phyloP scores from a whole-genome alignment of 2,113 vertebrate genomes.

The Turnix velox region DNA sequence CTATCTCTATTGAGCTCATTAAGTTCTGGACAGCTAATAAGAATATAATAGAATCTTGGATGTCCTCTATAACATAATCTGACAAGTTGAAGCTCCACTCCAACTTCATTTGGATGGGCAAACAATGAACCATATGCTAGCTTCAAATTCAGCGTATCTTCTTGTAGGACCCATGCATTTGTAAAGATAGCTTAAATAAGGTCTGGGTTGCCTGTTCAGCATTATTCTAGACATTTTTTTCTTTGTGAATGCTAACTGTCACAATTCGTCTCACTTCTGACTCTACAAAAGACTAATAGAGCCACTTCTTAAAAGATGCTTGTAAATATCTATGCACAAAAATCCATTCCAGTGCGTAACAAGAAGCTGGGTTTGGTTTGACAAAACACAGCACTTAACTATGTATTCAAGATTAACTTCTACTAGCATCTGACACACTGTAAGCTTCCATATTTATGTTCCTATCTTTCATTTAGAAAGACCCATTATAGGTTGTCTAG shows the following conservation, averaged over 20 bases:
- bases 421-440: neutral
- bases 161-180: neutral
- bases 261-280: neutral
- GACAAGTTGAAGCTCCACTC: slow-evolving; percentile 60
- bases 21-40: slow-evolving; percentile 66
- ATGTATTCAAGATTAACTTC: neutral
- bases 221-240: neutral
- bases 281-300: neutral
- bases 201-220: neutral
- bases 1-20: slow-evolving; percentile 66
- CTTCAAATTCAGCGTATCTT: slow-evolving; percentile 33
- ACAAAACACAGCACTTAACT: neutral
- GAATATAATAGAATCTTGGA: slow-evolving; percentile 69
- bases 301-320: neutral
- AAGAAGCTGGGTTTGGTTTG: neutral
- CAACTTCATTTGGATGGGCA: slow-evolving; percentile 64
- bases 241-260: neutral
- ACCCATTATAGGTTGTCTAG: neutral
- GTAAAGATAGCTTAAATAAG: slow-evolving; percentile 3
- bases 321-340: neutral
- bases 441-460: neutral
- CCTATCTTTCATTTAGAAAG: neutral
- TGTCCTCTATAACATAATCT: slow-evolving; percentile 66
- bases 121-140: slow-evolving; percentile 56
- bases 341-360: neutral